Conservation (phyloP, 1,140 invertebrate genomes). For the Heliconius melpomene region DNA sequence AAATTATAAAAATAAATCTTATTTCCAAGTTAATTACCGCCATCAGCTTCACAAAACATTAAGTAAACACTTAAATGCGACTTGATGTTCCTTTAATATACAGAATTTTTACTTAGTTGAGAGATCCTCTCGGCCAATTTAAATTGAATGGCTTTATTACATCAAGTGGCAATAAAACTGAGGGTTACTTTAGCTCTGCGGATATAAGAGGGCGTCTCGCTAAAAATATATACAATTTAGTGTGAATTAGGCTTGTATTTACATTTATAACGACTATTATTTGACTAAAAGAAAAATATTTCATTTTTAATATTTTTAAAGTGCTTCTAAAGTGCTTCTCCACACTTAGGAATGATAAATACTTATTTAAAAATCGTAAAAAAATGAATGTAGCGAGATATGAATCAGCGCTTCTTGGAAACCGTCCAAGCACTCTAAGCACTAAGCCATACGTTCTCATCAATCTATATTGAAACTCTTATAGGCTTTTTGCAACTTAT, state of each 20-base stretch:
- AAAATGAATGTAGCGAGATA: too few species aligned
- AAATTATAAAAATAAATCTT: constrained; percentile 6
- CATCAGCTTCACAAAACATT: constrained; percentile 8
- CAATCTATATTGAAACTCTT: too few species aligned
- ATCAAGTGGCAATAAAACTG: constrained; percentile 8
- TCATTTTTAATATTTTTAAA: not conserved
- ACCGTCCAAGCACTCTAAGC: too few species aligned
- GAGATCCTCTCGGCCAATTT: constrained; percentile 8
- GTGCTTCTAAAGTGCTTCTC: too few species aligned
- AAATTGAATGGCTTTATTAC: constrained; percentile 14
- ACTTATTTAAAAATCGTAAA: too few species aligned
- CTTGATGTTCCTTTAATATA: constrained; percentile 1
- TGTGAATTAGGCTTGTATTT: not conserved
- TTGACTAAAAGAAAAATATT: not conserved
- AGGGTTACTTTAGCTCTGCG: constrained; percentile 5
- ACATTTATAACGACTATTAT: not conserved
- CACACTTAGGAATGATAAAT: too few species aligned
- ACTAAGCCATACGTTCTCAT: too few species aligned
- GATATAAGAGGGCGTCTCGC: not conserved
- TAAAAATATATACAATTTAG: not conserved
- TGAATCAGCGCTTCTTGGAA: too few species aligned
- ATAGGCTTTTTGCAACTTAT: too few species aligned
- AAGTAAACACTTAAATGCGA: constrained; percentile 6
- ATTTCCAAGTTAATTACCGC: not conserved
- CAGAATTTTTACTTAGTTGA: constrained; percentile 10